Conservation (phyloP, 1,140 invertebrate genomes). For the Amphibalanus amphitrite region DNA sequence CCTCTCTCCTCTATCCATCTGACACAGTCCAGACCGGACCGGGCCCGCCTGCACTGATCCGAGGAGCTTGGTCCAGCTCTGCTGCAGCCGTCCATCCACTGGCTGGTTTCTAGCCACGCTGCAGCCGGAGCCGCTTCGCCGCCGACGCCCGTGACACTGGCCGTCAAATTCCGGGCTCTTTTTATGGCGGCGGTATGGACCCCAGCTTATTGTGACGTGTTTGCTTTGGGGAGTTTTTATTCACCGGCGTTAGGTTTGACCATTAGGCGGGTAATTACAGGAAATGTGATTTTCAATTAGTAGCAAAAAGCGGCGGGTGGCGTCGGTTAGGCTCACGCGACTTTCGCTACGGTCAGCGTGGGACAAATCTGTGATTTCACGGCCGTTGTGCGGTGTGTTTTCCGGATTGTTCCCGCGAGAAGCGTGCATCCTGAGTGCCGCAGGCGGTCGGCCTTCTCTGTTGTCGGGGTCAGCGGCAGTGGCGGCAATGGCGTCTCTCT, state of each 20-base stretch:
- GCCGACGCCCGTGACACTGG: too few species aligned
- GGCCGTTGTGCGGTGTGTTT: background rate
- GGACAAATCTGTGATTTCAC: background rate
- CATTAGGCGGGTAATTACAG: background rate
- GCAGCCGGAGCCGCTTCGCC: too few species aligned
- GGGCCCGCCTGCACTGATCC: too few species aligned
- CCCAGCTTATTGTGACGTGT: background rate
- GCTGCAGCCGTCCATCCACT: too few species aligned
- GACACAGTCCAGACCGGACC: too few species aligned
- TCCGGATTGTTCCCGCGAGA: background rate
- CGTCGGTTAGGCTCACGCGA: background rate
- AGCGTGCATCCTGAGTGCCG: background rate
- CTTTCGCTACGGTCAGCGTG: background rate
- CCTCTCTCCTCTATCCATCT: too few species aligned
- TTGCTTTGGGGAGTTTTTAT: background rate
- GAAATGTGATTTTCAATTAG: constrained; percentile 2
- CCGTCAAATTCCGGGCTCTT: background rate
- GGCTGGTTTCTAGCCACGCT: too few species aligned
- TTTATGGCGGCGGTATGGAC: background rate
- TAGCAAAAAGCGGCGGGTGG: background rate
- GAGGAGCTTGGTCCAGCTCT: too few species aligned
- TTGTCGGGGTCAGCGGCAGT: too few species aligned
- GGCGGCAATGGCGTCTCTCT: too few species aligned
- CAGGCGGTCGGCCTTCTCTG: too few species aligned
- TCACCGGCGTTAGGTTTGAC: background rate